Conservation (phyloP, 2,113 vertebrate genomes). For the Falcunculus frontatus region DNA sequence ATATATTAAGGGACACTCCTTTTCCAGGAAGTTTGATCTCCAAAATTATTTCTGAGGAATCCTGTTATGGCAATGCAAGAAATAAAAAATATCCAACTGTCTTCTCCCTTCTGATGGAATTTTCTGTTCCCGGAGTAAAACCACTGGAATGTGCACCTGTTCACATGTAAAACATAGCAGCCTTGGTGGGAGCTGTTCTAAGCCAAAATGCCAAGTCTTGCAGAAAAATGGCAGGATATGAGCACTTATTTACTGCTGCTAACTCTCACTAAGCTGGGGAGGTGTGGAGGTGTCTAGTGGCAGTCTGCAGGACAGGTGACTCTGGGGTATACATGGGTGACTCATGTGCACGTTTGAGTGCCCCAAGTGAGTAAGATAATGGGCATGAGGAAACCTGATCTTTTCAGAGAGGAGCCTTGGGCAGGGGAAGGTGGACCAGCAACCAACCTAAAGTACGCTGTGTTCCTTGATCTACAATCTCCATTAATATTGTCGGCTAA, state of each 20-base stretch:
- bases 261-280: neutral
- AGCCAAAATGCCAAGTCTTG: neutral
- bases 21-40: conserved; percentile 30
- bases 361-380: neutral
- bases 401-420: neutral
- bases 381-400: neutral
- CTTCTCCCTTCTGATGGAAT: neutral
- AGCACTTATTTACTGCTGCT: neutral
- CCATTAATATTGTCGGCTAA: neutral
- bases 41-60: conserved; percentile 14
- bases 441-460: neutral
- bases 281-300: neutral
- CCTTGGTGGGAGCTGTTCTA: neutral
- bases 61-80: neutral
- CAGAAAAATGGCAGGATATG: neutral
- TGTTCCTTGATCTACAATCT: neutral
- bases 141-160: neutral
- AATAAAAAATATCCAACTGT: neutral
- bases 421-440: neutral
- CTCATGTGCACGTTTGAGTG: neutral
- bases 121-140: neutral
- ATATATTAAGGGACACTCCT: neutral
- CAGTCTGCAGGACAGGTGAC: neutral
- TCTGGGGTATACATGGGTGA: neutral
- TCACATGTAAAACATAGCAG: neutral